These are phyloP conservation scores for Catostylus mosaicus DNA, from an alignment of 30 jellyfish, hydroid and myxozoan species.

Conservation along the genomic window DNA sequence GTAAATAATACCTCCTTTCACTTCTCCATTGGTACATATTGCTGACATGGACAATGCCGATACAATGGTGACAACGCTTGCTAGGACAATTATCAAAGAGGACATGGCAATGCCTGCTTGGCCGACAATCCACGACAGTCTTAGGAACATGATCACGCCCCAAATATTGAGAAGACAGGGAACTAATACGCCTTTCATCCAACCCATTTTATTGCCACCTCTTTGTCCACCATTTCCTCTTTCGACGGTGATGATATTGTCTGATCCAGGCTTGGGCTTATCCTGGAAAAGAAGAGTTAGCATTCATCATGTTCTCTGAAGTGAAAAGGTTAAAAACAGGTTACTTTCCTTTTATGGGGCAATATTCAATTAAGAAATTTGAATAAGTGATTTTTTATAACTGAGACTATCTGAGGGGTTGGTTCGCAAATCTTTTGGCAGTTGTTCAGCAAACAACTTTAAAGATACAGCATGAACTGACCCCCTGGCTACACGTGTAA, in stretches of 20 bases:
- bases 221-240: slow-evolving; percentile 39
- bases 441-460: too few relatives aligned
- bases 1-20: slow-evolving; percentile 95
- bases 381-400: too few relatives aligned
- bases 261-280: slow-evolving; percentile 20
- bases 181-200: slow-evolving; percentile 92
- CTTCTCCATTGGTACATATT: slow-evolving; percentile 94
- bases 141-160: slow-evolving; percentile 92
- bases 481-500: too few relatives aligned
- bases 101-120: slow-evolving; percentile 87
- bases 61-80: slow-evolving; percentile 84
- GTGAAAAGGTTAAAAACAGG: too few relatives aligned
- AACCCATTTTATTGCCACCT: slow-evolving; percentile 78
- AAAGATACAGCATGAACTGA: too few relatives aligned
- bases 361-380: too few relatives aligned
- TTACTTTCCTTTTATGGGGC: too few relatives aligned
- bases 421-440: too few relatives aligned
- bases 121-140: slow-evolving; percentile 92
- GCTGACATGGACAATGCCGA: slow-evolving; percentile 97
- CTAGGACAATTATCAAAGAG: slow-evolving; percentile 66
- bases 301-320: too few relatives aligned
- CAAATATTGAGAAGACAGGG: slow-evolving; percentile 91
- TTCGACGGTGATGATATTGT: not conserved
- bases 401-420: too few relatives aligned
- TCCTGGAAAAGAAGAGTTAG: slow-evolving; percentile 29